phyloP scores from a whole-genome alignment of 2,888 invertebrate species.

The Tenthredo mesomela region DNA sequence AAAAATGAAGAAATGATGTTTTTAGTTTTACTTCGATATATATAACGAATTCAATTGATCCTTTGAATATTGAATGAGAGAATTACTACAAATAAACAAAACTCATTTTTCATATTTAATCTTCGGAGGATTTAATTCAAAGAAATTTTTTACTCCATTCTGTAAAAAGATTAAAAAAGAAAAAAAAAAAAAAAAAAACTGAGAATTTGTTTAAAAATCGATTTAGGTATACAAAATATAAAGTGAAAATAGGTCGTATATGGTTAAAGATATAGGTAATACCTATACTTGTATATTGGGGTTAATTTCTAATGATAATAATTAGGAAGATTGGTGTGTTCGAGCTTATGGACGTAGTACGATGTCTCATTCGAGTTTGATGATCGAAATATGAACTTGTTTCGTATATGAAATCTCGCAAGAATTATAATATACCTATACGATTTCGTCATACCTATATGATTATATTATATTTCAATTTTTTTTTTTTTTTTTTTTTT shows the following conservation, averaged over 20 bases:
- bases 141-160: no score
- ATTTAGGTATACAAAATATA: neutral
- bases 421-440: no score
- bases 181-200: neutral
- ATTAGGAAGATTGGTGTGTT: neutral
- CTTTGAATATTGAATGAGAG: neutral
- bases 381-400: constrained; percentile 9
- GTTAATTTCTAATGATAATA: constrained; percentile 1
- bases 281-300: neutral
- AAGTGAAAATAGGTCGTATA: neutral
- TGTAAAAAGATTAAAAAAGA: neutral
- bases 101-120: no score
- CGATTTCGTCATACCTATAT: neutral
- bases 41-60: neutral
- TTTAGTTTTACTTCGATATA: neutral
- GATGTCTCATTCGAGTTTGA: constrained; percentile 1
- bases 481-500: neutral
- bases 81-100: neutral
- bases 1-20: neutral
- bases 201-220: neutral
- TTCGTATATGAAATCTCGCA: neutral
- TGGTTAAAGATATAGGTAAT: neutral
- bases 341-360: neutral
- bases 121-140: no score
- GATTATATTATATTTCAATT: no score